phyloP scores from a whole-genome alignment of 1,140 invertebrate species.

The Littorina saxatilis region DNA sequence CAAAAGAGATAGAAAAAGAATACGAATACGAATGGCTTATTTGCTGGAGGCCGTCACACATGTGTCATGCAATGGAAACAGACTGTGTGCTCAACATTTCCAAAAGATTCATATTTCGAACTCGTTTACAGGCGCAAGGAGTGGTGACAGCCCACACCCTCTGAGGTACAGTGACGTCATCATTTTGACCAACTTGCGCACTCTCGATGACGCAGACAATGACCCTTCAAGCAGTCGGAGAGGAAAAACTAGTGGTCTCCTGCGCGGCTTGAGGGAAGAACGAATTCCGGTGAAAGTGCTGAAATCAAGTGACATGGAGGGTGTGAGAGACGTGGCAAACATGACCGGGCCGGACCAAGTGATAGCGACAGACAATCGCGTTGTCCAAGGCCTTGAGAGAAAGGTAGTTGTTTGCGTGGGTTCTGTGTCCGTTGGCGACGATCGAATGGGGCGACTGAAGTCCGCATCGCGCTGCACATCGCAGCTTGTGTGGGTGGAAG shows the following conservation, averaged over 20 bases:
- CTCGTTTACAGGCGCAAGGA: no score
- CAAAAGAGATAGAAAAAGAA: no score
- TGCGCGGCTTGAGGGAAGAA: neutral
- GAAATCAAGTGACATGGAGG: no score
- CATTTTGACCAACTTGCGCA: neutral
- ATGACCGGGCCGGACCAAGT: neutral
- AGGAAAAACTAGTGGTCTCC: neutral
- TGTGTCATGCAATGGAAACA: no score
- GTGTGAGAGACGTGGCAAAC: neutral
- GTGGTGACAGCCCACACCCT: no score
- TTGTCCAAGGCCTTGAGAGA: neutral
- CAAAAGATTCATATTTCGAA: no score
- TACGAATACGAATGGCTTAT: no score
- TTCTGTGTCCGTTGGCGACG: neutral
- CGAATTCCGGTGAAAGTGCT: no score
- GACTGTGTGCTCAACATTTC: no score
- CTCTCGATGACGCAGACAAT: neutral
- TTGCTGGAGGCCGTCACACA: no score
- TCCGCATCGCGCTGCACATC: neutral
- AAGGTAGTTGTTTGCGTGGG: neutral
- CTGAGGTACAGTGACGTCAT: neutral
- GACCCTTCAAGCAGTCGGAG: neutral
- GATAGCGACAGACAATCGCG: neutral
- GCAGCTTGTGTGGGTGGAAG: neutral
- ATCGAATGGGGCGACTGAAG: neutral